Evolutionary conservation across 2,797 vertebrate genomes (phyloP).

Genomic region (Gymnoscopelus microlampas): DNA sequence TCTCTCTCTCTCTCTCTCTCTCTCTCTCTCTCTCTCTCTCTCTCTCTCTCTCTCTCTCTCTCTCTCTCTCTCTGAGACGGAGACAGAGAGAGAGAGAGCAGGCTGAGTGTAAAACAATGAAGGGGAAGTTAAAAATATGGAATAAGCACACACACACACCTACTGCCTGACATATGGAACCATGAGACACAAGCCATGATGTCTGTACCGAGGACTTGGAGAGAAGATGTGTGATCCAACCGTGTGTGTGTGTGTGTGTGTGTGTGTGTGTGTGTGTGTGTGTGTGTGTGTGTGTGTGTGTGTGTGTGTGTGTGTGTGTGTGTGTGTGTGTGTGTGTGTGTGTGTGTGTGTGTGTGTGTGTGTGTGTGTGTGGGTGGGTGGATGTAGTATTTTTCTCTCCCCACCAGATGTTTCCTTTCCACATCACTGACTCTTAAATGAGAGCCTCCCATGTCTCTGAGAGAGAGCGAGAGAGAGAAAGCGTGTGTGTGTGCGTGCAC

Average conservation of each 20-base stretch:
- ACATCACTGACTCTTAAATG: slow-evolving; percentile 7
- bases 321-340: slow-evolving; percentile 44
- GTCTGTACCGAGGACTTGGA: no score
- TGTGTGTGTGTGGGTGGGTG: slow-evolving; percentile 7
- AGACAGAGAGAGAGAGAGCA: no score
- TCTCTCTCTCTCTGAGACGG: no score
- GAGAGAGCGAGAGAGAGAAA: slow-evolving; percentile 15
- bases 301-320: slow-evolving; percentile 46
- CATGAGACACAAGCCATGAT: no score
- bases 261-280: slow-evolving; percentile 6
- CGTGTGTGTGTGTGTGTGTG: slow-evolving; percentile 9
- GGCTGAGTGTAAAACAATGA: no score
- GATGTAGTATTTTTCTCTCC: slow-evolving; percentile 57
- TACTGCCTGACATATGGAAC: no score
- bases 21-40: no score
- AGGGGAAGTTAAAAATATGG: no score
- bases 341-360: slow-evolving; percentile 22
- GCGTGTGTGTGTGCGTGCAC: slow-evolving; percentile 2
- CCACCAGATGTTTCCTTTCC: slow-evolving; percentile 76
- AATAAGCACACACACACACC: no score
- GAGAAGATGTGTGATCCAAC: slow-evolving; percentile 26
- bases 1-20: no score
- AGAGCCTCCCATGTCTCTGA: no score
- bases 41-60: no score
- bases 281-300: slow-evolving; percentile 7